Base-by-base conservation (phyloP, 2,888 invertebrate genomes). In the Chloroclystis v-ata region DNA sequence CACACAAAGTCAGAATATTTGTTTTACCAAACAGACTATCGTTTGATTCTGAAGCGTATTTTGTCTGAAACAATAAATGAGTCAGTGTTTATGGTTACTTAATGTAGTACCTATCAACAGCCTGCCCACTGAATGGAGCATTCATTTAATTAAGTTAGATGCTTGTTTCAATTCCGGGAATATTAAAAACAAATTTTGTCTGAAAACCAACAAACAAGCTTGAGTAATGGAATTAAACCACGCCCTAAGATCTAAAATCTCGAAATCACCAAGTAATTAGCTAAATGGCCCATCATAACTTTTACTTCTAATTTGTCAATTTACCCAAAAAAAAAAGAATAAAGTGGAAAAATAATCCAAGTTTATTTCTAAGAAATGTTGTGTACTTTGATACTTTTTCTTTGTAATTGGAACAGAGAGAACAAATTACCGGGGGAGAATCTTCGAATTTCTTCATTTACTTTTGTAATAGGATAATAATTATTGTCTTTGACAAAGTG, bases 391-490 rank as follows among this genome's bases (percentile, higher is more conserved):
- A 65, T 71, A 67, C 65, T 70, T 66, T 60, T 57, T 58, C 49
- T 60, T 65, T 65, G 65, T 75, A 73, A 76, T 73, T 73, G 69
- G 69, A 68, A 66, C 61, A 61, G 63, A 66, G 67, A 54, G 63
- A 70, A 73, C 70, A 69, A 75, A 75, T 75, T 67, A 70, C 69
- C 54, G 57, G 56, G 63, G 58, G 42, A 20, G 56, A 59, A 69
- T 69, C 63, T 63, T 73, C 65, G 63, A 69, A 71, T 70, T 72
- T 69, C 71, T 69, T 73, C 66, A 75, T 74, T 75, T 67, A 68
- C 65, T 72, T 70, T 68, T 67, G 71, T 72, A 72, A 74, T 69
- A 64, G 69, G 67, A 71, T 73, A 69, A 73, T 70, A 70, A 71
- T 71, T 69, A 74, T 74, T 75, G 65, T 67, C 64, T 68, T 60